phyloP scores from a whole-genome alignment of 2,888 invertebrate species.

The Volucella zonaria region DNA sequence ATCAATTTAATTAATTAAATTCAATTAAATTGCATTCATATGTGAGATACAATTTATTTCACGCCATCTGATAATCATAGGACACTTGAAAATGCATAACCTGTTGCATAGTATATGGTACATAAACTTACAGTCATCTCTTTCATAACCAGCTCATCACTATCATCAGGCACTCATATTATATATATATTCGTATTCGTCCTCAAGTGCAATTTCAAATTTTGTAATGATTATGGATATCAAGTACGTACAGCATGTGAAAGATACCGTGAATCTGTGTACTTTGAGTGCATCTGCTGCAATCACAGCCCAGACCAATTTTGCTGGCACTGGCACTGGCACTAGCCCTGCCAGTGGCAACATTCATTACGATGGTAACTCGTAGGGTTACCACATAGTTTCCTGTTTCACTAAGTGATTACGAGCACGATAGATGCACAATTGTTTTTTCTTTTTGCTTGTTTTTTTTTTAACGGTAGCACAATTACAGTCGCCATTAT shows the following conservation, averaged over 20 bases:
- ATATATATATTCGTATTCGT: neutral
- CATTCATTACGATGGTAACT: slow-evolving; percentile 50
- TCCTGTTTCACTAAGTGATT: slow-evolving; percentile 72
- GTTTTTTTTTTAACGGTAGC: slow-evolving; percentile 26
- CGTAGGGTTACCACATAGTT: slow-evolving; percentile 63
- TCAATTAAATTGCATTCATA: slow-evolving; percentile 55
- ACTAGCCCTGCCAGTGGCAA: neutral
- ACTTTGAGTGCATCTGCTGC: neutral
- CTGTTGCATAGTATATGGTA: slow-evolving; percentile 44
- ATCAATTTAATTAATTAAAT: slow-evolving; percentile 59
- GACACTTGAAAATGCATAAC: slow-evolving; percentile 41
- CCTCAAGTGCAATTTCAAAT: slow-evolving; percentile 63
- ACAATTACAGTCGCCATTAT: neutral
- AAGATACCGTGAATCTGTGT: slow-evolving; percentile 32
- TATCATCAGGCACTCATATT: slow-evolving; percentile 29
- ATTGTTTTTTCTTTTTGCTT: too few species aligned
- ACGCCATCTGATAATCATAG: slow-evolving; percentile 54
- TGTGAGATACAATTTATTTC: slow-evolving; percentile 53
- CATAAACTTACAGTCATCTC: neutral
- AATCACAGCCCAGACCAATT: too few species aligned
- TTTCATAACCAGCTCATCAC: neutral
- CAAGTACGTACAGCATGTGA: slow-evolving; percentile 56
- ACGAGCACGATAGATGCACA: slow-evolving; percentile 46
- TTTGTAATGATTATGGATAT: slow-evolving; percentile 63
- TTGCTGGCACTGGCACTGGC: neutral